Percentiles rank a stretch among this genome's conserved stretches.
Evolutionary conservation across 2,888 invertebrate genomes (phyloP).

Genomic region (Gandaritis pyraliata): DNA sequence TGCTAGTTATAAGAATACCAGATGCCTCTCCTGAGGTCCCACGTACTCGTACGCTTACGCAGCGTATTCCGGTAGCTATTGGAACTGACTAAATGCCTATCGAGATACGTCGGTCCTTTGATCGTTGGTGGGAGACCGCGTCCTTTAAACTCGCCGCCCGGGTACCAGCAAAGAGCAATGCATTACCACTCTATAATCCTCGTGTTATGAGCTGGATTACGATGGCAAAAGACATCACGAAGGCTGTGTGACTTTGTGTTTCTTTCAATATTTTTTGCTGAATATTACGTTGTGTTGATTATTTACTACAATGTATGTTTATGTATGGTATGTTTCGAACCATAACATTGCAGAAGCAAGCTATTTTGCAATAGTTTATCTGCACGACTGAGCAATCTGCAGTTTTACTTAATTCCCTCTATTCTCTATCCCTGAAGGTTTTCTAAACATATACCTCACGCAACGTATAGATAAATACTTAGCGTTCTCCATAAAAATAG

Average conservation of each 20-base stretch:
- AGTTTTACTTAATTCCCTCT: constrained; percentile 19
- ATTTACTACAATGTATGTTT: not conserved
- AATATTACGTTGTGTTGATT: constrained; percentile 4
- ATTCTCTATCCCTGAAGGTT: constrained; percentile 25
- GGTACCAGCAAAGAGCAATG: constrained; percentile 55
- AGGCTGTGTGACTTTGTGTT: not conserved
- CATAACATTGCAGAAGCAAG: constrained; percentile 17
- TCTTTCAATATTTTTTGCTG: constrained; percentile 6
- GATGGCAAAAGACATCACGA: constrained; percentile 6
- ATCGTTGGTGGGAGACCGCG: constrained; percentile 49
- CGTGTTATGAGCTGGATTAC: constrained; percentile 32
- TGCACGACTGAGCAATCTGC: constrained; percentile 19
- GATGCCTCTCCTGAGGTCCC: constrained; percentile 18
- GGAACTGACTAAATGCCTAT: constrained; percentile 59
- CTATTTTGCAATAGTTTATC: constrained; percentile 17
- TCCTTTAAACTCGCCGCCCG: constrained; percentile 74
- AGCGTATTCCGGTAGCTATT: constrained; percentile 69
- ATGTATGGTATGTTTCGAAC: not conserved
- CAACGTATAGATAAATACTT: constrained; percentile 35
- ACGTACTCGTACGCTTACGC: constrained; percentile 34
- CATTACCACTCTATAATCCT: constrained; percentile 61
- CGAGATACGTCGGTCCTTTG: constrained; percentile 74
- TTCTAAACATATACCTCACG: constrained; percentile 37
- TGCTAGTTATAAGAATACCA: constrained; percentile 2
- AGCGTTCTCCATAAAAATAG: constrained; percentile 41